phyloP scores from a whole-genome alignment of 2,888 invertebrate species.

The Scaptomyza cyrtandrae region DNA sequence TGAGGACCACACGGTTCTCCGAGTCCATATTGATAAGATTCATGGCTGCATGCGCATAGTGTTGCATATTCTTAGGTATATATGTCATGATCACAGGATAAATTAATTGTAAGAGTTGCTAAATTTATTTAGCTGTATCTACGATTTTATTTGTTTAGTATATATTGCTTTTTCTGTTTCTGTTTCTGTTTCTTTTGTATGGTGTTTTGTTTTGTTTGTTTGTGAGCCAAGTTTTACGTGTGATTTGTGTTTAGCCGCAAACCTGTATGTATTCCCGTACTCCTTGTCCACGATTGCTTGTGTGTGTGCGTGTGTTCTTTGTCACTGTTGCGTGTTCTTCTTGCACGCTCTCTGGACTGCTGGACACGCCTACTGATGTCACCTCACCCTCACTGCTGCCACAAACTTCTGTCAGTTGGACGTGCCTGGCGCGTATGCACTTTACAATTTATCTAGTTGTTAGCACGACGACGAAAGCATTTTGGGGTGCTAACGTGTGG shows the following conservation, averaged over 20 bases:
- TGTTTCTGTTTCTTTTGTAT: neutral
- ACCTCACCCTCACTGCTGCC: constrained; percentile 24
- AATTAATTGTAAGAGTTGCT: neutral
- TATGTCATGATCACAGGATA: constrained; percentile 73
- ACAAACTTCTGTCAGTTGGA: constrained; percentile 37
- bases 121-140: constrained; percentile 8
- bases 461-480: constrained; percentile 65
- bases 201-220: constrained; percentile 1
- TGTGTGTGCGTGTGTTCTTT: neutral
- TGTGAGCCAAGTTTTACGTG: constrained; percentile 19
- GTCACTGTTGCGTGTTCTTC: constrained; percentile 39
- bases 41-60: constrained; percentile 87
- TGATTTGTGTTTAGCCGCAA: constrained; percentile 41
- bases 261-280: constrained; percentile 59
- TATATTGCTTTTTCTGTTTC: neutral
- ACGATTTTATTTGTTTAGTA: constrained; percentile 15
- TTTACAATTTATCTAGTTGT: constrained; percentile 56
- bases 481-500: constrained; percentile 43
- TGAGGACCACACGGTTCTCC: constrained; percentile 99
- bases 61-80: constrained; percentile 80
- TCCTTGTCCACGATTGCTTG: constrained; percentile 58
- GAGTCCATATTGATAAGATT: constrained; percentile 97
- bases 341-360: constrained; percentile 24
- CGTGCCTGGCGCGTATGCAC: constrained; percentile 54
- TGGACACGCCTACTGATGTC: constrained; percentile 51